phyloP scores from a whole-genome alignment of 2,113 vertebrate species.

The Balaenoptera acutorostrata region DNA sequence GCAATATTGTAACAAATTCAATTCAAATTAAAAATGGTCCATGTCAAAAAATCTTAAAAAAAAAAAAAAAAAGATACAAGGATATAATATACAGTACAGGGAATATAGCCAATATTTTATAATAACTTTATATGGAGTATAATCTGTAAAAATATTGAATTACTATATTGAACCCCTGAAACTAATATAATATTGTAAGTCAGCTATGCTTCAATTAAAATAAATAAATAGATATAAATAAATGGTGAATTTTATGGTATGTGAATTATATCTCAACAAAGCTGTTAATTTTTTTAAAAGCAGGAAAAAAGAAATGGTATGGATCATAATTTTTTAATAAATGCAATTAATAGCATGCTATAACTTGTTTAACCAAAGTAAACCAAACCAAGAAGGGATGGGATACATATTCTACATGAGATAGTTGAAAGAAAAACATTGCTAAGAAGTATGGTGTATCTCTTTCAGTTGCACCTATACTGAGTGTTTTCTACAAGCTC shows the following conservation, averaged over 20 bases:
- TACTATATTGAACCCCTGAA: background rate
- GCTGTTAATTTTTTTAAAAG: background rate
- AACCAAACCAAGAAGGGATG: background rate
- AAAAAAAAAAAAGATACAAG: too few relatives aligned
- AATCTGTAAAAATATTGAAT: background rate
- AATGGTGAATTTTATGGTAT: background rate
- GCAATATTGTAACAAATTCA: too few relatives aligned
- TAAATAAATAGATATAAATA: background rate
- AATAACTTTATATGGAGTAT: background rate
- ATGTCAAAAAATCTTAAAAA: too few relatives aligned
- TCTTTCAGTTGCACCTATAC: background rate
- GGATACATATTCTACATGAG: background rate
- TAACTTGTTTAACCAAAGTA: background rate
- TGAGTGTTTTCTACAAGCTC: background rate
- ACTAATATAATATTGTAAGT: background rate
- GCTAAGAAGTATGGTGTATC: background rate
- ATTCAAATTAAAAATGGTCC: too few relatives aligned
- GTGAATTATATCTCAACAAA: background rate
- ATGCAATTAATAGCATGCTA: background rate
- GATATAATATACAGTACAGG: background rate
- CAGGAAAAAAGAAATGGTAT: background rate
- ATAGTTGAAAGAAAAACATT: background rate
- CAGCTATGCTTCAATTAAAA: background rate
- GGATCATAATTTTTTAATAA: background rate
- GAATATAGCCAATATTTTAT: background rate